Base-by-base conservation (phyloP, 2,113 vertebrate genomes). In the Poeciliopsis turrubarensis region DNA sequence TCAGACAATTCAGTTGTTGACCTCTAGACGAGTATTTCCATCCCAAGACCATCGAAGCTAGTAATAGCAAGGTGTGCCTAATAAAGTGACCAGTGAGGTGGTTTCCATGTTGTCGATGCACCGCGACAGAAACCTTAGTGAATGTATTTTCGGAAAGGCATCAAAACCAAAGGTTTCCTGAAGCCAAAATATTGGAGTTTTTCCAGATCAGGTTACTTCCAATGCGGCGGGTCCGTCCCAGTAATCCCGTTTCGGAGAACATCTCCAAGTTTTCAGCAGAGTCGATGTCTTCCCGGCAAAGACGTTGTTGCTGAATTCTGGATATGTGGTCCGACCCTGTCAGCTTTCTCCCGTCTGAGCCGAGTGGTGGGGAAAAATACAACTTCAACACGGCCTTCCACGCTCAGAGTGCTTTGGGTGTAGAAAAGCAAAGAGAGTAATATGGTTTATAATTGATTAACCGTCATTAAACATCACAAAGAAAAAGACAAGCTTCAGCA, bases 381-480 rank as follows among this genome's bases (percentile, higher is more conserved):
- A 78, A 54, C 60, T 66, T 71, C 83, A 69, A 57, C 80, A 79
- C 71, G 6, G 41, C 44, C 72, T 73, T 78, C 73, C 61, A 34
- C 47, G 3, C 57, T 80, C 78, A 64, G 77, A 86, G 72, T 32
- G 82, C 73, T 86, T 73, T 84, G 30, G 77, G 75, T 76, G 76
- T 68, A 54, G 76, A 72, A 87, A 86, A 80, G 79, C 69, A 60
- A 74, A 81, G 72, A 62, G 67, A 80, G 73, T 74, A 76, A 91
- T 78, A 79, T 73, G 67, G 60, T 84, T 87, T 80, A 82, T 88
- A 91, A 83, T 90, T 91, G 83, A 91, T 87, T 64, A 66, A 37
- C 60, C 68, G 60, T 87, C 79, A 92, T 93, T 89, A 92, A 62
- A 86, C 86, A 86, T 88, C 83, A 87, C 86, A 91, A 88, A 92